Percentiles rank a stretch among this genome's conserved stretches.
phyloP scores from a whole-genome alignment of 2,113 vertebrate species.

The Balaeniceps rex region DNA sequence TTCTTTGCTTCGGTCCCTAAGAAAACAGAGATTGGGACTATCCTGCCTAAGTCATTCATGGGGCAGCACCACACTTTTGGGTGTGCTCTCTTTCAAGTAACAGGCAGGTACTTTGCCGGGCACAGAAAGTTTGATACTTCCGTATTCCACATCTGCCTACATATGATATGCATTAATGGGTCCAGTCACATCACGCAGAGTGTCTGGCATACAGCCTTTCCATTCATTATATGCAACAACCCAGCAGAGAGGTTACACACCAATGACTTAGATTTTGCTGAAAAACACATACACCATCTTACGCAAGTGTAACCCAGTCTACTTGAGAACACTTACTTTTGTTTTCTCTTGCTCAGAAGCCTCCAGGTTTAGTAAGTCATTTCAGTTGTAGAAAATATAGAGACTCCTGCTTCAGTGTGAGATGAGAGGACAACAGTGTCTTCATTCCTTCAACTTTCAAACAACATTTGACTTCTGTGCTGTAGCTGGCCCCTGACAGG shows the following conservation, averaged over 20 bases:
- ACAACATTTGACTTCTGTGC: not conserved
- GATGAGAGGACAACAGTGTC: not conserved
- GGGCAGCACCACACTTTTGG: not conserved
- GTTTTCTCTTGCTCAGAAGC: not conserved
- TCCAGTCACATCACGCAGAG: not conserved
- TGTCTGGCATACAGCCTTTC: not conserved
- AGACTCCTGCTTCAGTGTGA: not conserved
- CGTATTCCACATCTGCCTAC: not conserved
- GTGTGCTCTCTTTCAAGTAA: not conserved
- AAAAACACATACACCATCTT: not conserved
- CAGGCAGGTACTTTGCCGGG: not conserved
- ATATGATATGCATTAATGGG: not conserved
- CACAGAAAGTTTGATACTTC: not conserved
- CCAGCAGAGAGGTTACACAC: accelerated
- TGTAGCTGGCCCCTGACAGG: not conserved
- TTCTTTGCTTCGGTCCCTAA: not conserved
- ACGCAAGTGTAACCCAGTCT: not conserved
- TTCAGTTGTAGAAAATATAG: not conserved
- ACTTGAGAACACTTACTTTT: not conserved
- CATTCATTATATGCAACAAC: not conserved
- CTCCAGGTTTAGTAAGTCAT: not conserved
- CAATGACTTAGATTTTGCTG: not conserved
- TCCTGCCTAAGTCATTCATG: accelerated
- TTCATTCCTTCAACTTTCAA: not conserved
- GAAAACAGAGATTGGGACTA: not conserved